These are phyloP conservation scores for Accipiter virgatus DNA, from an alignment of 2,113 vertebrate genomes.

Conservation along the genomic window DNA sequence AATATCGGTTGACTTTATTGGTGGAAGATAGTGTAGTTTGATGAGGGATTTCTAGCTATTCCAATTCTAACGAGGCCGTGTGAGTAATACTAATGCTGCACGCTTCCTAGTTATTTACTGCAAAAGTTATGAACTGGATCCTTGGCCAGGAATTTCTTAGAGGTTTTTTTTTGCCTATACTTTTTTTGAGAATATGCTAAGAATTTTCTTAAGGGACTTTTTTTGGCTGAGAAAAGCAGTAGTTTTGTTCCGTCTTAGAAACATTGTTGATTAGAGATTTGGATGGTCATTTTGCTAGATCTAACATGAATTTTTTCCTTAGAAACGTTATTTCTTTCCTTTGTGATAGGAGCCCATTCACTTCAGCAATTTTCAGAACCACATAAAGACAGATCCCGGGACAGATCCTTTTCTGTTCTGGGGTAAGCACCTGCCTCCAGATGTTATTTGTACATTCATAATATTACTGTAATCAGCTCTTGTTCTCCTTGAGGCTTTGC, in stretches of 20 bases:
- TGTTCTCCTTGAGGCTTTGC: constrained; percentile 3
- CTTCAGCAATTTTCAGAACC: not conserved
- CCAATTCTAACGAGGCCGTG: not conserved
- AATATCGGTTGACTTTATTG: not conserved
- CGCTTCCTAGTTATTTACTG: not conserved
- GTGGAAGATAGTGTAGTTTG: not conserved
- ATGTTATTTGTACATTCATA: not conserved
- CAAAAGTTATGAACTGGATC: not conserved
- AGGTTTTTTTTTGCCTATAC: not conserved
- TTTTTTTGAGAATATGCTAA: not conserved
- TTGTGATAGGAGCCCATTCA: not conserved
- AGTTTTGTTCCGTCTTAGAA: not conserved
- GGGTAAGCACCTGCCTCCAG: not conserved
- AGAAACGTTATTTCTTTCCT: not conserved
- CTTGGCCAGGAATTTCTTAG: not conserved
- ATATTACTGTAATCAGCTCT: not conserved
- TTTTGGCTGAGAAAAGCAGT: not conserved
- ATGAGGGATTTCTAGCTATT: not conserved
- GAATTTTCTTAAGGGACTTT: not conserved
- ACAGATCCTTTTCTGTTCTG: not conserved
- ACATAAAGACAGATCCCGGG: not conserved
- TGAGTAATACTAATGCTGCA: not conserved
- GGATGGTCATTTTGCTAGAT: not conserved
- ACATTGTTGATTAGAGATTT: not conserved
- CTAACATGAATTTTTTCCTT: not conserved